Percentiles rank a stretch among this genome's conserved stretches.
Evolutionary conservation across 2,888 invertebrate species (phyloP).

Genomic region (Eupithecia subfuscata): DNA sequence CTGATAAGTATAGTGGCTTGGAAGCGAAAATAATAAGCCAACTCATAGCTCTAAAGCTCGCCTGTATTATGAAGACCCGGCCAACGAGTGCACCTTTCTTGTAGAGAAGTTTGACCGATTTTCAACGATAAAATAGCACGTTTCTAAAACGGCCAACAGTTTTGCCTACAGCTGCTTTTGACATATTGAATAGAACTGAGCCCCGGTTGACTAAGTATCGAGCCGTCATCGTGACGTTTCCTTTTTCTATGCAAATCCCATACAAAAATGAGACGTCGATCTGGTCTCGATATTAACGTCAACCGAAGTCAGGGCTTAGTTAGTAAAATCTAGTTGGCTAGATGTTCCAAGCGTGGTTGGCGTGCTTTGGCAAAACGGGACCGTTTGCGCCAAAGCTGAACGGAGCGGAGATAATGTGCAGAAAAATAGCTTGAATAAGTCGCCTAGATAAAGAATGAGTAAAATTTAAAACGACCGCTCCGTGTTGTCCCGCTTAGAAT

Average conservation of each 20-base stretch:
- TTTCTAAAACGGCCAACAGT: background rate
- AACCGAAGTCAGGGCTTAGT: background rate
- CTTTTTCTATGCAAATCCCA: no score
- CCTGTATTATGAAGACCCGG: background rate
- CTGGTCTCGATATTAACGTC: no score
- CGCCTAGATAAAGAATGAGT: background rate
- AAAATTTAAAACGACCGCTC: no score
- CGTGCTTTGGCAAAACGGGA: background rate
- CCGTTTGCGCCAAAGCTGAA: background rate
- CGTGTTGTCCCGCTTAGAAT: background rate
- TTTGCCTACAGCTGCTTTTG: background rate
- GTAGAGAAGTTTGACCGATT: background rate
- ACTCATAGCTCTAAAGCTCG: background rate
- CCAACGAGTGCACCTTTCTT: background rate
- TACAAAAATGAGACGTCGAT: no score
- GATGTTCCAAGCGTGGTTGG: no score
- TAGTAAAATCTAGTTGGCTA: background rate
- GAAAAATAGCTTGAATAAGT: background rate
- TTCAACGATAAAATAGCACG: background rate
- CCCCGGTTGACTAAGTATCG: no score
- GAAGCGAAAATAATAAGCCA: background rate
- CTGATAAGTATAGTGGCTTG: background rate
- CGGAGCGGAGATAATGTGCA: background rate
- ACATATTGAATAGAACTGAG: background rate
- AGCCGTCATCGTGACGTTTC: no score